Base-by-base conservation (phyloP, 1,140 invertebrate genomes). In the Mamestra configurata region DNA sequence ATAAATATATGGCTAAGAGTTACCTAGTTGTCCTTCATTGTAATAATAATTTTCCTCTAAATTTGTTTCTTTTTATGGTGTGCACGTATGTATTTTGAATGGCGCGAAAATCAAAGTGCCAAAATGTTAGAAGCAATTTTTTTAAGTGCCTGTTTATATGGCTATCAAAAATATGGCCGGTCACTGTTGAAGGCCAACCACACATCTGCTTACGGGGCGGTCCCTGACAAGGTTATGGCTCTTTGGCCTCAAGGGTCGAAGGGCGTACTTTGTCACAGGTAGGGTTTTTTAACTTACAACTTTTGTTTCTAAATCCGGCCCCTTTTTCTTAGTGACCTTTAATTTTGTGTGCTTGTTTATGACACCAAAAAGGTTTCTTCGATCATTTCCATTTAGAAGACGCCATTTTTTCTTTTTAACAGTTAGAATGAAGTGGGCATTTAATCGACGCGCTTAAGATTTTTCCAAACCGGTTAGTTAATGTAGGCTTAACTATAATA, bases 101-200 rank as follows among this genome's bases (percentile, higher is more conserved):
- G 1, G 27, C 1, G 5, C 27, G 2, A 31, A 1, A 31, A 31
- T 31, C 27, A 40, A 35, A 40, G 10, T 40, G 10, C 7, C 37
- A 7, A 40, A 2, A 15, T 1, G 10, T 6, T 46, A 46, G 4
- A 10, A 10, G 10, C 6, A 13, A 15, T 15, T 15, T 15, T 40
- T 40, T 43, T 43, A 43, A 11, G 10, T 40, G 1, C 40, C 1
- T 40, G 10, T 46, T 46, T 49, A n/a, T n/a, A n/a, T 49, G 43
- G 43, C 43, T 3, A 27, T 27, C 59, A 61, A 37, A 22, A 10
- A 22, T 15, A 31, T 55, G 11, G 31, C 18, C 71, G 51, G 35
- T 73, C 35, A 55, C 57, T 49, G 61, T 51, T 27, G 37, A 76
- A 76, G 73, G 73, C n/a, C 27, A 20, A 18, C 40, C 27, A 61